Evolutionary conservation across 2,113 vertebrate species (phyloP).

Genomic region (Upupa epops): DNA sequence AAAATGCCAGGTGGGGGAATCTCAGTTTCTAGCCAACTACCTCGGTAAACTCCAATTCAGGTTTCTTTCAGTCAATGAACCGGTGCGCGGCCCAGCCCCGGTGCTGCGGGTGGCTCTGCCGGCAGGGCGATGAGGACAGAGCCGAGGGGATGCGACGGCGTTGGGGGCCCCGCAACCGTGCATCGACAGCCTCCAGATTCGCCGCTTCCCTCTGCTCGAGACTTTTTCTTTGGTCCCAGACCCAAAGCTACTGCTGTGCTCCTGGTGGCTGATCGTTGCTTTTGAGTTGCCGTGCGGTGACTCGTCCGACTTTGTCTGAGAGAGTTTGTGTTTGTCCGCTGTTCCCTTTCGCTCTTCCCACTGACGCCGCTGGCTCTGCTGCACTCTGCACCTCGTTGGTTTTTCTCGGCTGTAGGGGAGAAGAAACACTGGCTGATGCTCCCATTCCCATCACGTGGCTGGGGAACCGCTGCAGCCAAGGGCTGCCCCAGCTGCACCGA

Average conservation of each 20-base stretch:
- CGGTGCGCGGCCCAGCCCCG: neutral
- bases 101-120: neutral
- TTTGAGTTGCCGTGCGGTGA: conserved; percentile 19
- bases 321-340: neutral
- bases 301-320: conserved; percentile 3
- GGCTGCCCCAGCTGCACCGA: too few species aligned
- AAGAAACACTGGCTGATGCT: too few species aligned
- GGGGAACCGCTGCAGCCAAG: too few species aligned
- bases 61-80: conserved; percentile 70
- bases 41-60: conserved; percentile 82
- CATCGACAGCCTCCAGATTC: neutral
- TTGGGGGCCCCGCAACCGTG: neutral
- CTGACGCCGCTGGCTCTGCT: neutral
- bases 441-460: too few species aligned
- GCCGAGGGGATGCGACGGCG: neutral
- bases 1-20: conserved; percentile 58
- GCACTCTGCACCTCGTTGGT: neutral
- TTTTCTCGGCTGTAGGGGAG: neutral
- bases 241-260: conserved; percentile 56
- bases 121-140: conserved; percentile 31
- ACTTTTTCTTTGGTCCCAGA: conserved; percentile 30
- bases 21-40: conserved; percentile 81
- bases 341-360: neutral
- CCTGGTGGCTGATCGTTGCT: conserved; percentile 21
- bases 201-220: conserved; percentile 37